Evolutionary conservation across 2,113 vertebrate species (phyloP).

Genomic region (Panthera uncia): DNA sequence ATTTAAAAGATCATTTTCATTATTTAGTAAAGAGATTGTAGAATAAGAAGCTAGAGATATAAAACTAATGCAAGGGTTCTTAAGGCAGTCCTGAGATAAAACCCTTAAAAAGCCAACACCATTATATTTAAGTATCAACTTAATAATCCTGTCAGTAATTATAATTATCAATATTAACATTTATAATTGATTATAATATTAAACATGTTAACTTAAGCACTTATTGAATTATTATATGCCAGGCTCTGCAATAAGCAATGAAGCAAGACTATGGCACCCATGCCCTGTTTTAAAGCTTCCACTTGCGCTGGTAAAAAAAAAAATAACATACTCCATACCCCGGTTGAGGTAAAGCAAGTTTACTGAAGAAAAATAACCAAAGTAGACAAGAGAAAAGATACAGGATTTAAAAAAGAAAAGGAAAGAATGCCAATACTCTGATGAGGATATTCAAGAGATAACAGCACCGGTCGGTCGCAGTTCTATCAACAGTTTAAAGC

Average conservation of each 20-base stretch:
- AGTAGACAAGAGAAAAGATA: not conserved
- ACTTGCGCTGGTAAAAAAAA: not conserved
- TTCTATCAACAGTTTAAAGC: slow-evolving; percentile 29
- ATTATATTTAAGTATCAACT: not conserved
- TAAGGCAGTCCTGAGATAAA: not conserved
- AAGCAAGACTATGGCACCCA: not conserved
- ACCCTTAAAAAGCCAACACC: not conserved
- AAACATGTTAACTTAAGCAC: not conserved
- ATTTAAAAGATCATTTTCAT: slow-evolving; percentile 40
- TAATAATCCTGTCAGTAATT: not conserved
- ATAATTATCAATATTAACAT: not conserved
- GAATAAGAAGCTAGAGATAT: not conserved
- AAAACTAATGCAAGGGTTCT: not conserved
- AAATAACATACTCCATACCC: not conserved
- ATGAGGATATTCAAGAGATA: not conserved
- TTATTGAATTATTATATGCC: not conserved
- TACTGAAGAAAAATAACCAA: not conserved
- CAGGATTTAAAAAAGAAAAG: not conserved
- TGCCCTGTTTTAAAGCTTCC: not conserved
- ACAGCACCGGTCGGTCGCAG: not conserved
- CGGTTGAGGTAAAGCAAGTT: not conserved
- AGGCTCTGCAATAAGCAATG: not conserved
- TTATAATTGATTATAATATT: not conserved
- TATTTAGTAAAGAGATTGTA: not conserved
- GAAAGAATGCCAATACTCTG: not conserved